Percentiles rank a stretch among this genome's conserved stretches.
These are phyloP conservation scores for Drosophila pallidifrons DNA, from an alignment of 1,140 invertebrate genomes.

Conservation along the genomic window DNA sequence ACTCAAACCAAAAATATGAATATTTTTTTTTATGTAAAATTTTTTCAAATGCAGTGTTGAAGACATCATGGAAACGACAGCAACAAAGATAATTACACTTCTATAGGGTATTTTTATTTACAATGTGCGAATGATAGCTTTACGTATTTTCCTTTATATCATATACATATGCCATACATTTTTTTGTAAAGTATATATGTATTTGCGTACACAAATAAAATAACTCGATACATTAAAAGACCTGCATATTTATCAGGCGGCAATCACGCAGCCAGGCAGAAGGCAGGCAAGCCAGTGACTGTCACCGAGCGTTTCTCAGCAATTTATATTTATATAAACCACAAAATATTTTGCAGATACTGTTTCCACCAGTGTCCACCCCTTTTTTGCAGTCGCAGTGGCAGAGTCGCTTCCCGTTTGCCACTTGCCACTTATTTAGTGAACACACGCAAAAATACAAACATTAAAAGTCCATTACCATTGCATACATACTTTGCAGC, in stretches of 20 bases:
- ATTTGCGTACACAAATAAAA: background rate
- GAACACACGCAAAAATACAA: constrained; percentile 51
- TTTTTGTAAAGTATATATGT: background rate
- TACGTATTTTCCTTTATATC: background rate
- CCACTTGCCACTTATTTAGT: constrained; percentile 14
- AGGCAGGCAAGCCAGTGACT: background rate
- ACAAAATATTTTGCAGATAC: constrained; percentile 28
- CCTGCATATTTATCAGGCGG: background rate
- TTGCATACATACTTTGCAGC: constrained; percentile 64
- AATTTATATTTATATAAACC: constrained; percentile 23
- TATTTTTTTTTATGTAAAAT: too few species aligned
- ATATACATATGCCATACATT: background rate
- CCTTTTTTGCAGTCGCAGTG: background rate
- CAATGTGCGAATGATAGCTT: background rate
- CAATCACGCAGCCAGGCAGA: background rate
- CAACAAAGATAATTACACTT: background rate
- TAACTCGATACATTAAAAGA: constrained; percentile 2
- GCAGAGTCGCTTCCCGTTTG: background rate
- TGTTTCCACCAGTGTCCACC: constrained; percentile 2
- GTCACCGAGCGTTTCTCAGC: background rate
- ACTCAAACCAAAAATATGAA: too few species aligned
- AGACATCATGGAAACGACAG: too few species aligned
- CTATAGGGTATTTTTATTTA: background rate
- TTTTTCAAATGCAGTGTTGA: too few species aligned
- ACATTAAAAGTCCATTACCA: constrained; percentile 77